Conservation (phyloP, 2,797 vertebrate genomes). For the Geotrypetes seraphini region DNA sequence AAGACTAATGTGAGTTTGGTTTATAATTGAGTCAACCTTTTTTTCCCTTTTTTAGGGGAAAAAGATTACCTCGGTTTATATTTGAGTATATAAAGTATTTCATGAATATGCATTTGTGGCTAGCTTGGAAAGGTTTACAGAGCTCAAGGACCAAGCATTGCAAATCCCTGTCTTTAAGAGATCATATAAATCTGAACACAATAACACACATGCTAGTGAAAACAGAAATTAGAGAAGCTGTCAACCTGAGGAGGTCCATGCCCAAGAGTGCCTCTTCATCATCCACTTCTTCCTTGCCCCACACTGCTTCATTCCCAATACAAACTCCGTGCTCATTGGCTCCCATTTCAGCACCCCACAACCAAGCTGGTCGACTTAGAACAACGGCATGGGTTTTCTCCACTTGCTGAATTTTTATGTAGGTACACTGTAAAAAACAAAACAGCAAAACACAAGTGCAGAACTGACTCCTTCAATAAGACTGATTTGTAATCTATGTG, state of each 20-base stretch:
- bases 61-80: too few relatives aligned
- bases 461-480: too few relatives aligned
- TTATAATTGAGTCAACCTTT: too few relatives aligned
- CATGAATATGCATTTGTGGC: too few relatives aligned
- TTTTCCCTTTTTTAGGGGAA: too few relatives aligned
- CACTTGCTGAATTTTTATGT: conserved; percentile 76
- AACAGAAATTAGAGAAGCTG: background rate
- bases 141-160: too few relatives aligned
- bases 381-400: conserved; percentile 71
- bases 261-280: conserved; percentile 79
- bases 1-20: too few relatives aligned
- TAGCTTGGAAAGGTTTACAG: too few relatives aligned
- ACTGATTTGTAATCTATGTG: too few relatives aligned
- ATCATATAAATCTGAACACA: background rate
- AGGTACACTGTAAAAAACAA: conserved; percentile 75
- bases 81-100: too few relatives aligned
- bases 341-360: conserved; percentile 98
- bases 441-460: too few relatives aligned
- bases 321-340: conserved; percentile 92
- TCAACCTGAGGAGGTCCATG: conserved; percentile 92
- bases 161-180: accelerated
- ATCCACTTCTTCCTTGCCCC: conserved; percentile 72
- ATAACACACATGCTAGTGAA: background rate
- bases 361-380: conserved; percentile 88
- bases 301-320: conserved; percentile 95